Evolutionary conservation across 2,113 vertebrate genomes (phyloP), one percentile per base, ranked within the genome.

Genomic region (Ellobius talpinus): DNA sequence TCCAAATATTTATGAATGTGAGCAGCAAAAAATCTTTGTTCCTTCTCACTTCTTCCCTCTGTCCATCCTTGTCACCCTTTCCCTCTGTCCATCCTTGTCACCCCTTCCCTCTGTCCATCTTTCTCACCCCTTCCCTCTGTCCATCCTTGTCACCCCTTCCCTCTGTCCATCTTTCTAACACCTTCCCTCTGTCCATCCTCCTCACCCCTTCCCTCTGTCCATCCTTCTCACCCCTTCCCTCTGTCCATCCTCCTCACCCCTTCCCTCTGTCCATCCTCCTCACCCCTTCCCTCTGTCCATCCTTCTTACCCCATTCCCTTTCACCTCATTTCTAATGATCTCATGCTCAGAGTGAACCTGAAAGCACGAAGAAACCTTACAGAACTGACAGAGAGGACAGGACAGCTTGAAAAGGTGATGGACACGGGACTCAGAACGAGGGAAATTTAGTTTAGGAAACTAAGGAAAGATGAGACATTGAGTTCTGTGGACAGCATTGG

Each of bases 101-200:
- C 47, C 58, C 58, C 58, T 58, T 21, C 58, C 16, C 58, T 58
- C 23, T 24, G 21, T 21, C 58, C 21, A 1, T 61, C 58, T 21
- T 82, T 58, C 39, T 68, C 93, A 92, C 47, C 78, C 79, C 66
- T 95, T 76, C 39, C 14, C 21, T 96, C 39, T 87, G 65, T 39
- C 29, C 47, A 7, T 47, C 47, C 47, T 47, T 47, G 6, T 47
- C 47, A 47, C 47, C 47, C 45, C 21, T 61, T 23, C 58, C 58
- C 19, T 61, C 58, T 61, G 17, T 61, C 58, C 45, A 45, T 55
- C 13, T 4, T 58, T 58, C 12, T 17, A 14, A 17, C 5, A 4
- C 58, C 21, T 61, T 23, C 58, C 58, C 19, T 61, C 58, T 61
- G 17, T 61, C 58, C 45, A 45, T 55, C 13, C 55, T 55, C 13